Conservation (phyloP, 2,113 vertebrate species). For the Aptenodytes forsteri region DNA sequence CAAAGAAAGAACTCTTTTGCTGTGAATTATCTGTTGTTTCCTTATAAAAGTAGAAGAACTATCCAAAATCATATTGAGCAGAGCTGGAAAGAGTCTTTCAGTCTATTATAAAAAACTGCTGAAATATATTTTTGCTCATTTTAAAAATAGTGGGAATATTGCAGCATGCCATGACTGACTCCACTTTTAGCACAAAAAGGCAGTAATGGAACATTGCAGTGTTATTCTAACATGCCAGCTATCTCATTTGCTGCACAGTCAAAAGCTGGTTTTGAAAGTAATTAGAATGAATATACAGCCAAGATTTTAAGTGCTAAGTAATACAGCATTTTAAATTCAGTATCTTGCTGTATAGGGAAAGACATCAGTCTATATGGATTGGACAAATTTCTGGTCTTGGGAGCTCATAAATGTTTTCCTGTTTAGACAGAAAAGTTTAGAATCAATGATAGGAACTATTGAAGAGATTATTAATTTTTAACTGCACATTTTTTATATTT, state of each 20-base stretch:
- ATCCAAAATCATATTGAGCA: not conserved
- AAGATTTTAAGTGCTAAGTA: slow-evolving; percentile 43
- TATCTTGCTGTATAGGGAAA: not conserved
- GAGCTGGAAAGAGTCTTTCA: not conserved
- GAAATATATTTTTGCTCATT: slow-evolving; percentile 9
- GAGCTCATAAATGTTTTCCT: not conserved
- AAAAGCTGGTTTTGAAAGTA: slow-evolving; percentile 46
- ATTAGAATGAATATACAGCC: slow-evolving; percentile 32
- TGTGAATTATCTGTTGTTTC: not conserved
- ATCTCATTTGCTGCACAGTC: slow-evolving; percentile 33
- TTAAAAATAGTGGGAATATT: slow-evolving; percentile 24
- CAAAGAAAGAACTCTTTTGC: not conserved
- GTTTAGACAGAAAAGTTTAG: not conserved
- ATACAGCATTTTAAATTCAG: slow-evolving; percentile 1
- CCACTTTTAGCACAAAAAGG: slow-evolving; percentile 4
- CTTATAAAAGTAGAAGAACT: not conserved
- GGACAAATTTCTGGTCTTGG: not conserved
- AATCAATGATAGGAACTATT: not conserved
- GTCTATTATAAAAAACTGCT: not conserved
- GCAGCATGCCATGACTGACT: not conserved
- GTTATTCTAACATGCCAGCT: not conserved
- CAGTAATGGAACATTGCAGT: not conserved
- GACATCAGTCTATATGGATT: not conserved
- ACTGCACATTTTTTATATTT: not conserved
- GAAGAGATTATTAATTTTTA: not conserved